phyloP scores from a whole-genome alignment of 2,113 vertebrate genomes.

The Rousettus leschenaultii region DNA sequence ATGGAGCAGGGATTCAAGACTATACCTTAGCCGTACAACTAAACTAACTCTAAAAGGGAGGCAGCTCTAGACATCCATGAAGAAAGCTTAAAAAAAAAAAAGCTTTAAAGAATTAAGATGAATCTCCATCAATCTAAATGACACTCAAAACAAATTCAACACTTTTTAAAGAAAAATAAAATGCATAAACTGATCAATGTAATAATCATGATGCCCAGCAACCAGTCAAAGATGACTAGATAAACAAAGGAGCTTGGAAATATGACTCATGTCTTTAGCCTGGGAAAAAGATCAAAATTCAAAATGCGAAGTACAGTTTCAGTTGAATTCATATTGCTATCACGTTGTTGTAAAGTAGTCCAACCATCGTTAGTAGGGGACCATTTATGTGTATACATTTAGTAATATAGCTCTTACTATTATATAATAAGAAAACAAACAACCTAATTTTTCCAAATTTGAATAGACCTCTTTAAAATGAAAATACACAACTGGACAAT shows the following conservation, averaged over 20 bases:
- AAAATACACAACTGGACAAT: not conserved
- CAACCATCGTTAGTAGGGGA: not conserved
- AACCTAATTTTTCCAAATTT: not conserved
- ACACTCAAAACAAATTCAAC: not conserved
- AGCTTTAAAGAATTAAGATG: not conserved
- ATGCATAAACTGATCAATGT: not conserved
- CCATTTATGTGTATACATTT: not conserved
- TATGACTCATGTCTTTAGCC: not conserved
- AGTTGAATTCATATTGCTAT: not conserved
- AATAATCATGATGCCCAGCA: not conserved
- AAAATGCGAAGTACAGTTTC: not conserved
- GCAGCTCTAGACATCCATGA: not conserved
- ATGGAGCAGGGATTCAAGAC: not conserved
- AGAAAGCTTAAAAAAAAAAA: not conserved
- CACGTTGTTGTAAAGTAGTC: not conserved
- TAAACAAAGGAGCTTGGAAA: not conserved
- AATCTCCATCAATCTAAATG: not conserved
- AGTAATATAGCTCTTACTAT: not conserved
- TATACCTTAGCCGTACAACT: not conserved
- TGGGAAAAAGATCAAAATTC: not conserved
- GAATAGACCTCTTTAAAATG: not conserved
- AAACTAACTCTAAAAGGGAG: not conserved
- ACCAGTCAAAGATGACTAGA: not conserved
- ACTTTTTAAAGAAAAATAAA: not conserved
- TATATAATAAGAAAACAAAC: not conserved